Conservation (phyloP, 2,113 vertebrate species). For the Carlito syrichta region DNA sequence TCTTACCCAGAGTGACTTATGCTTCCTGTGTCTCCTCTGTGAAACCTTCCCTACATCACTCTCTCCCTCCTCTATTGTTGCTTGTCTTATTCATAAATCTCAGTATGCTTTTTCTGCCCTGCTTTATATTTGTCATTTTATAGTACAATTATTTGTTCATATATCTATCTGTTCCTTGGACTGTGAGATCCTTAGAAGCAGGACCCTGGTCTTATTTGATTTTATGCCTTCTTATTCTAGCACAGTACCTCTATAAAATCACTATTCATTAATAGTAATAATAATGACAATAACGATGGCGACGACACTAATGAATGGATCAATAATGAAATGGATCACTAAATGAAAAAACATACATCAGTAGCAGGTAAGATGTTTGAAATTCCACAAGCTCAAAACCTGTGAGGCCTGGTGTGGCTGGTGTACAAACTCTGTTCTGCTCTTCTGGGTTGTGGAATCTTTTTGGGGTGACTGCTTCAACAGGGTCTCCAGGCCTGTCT, state of each 20-base stretch:
- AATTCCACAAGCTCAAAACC: neutral
- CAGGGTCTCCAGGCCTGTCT: neutral
- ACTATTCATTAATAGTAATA: neutral
- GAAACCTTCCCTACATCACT: neutral
- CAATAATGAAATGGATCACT: neutral
- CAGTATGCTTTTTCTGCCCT: neutral
- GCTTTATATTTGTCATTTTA: neutral
- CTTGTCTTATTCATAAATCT: neutral
- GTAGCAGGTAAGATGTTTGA: neutral
- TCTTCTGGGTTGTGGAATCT: neutral
- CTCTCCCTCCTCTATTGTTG: neutral
- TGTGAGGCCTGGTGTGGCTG: rapidly evolving
- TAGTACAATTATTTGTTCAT: neutral
- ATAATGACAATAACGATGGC: neutral
- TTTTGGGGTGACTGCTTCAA: neutral
- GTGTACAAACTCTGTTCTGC: rapidly evolving
- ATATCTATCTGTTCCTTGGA: neutral
- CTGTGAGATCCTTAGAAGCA: neutral
- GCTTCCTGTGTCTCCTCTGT: neutral
- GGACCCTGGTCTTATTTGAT: neutral
- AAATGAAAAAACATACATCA: neutral
- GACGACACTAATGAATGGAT: neutral
- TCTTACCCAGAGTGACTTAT: neutral
- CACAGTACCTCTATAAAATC: neutral
- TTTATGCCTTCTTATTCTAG: neutral